phyloP scores from a whole-genome alignment of 2,113 vertebrate species.

The Chrysemys picta region DNA sequence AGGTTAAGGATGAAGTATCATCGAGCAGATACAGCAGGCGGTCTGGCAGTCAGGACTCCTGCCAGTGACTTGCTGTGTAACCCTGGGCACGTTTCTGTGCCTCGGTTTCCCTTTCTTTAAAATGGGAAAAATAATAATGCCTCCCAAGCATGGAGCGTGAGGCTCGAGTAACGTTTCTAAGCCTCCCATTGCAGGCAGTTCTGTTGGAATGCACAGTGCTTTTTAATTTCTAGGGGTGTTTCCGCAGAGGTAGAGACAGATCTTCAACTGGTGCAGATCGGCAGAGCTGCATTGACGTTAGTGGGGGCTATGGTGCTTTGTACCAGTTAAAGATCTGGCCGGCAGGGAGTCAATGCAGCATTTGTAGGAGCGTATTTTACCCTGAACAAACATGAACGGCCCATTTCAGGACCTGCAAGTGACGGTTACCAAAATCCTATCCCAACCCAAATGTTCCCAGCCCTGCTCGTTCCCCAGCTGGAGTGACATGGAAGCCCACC shows the following conservation, averaged over 20 bases:
- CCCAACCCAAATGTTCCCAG: not conserved
- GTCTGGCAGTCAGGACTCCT: not conserved
- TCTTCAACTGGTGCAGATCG: not conserved
- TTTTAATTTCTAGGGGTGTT: not conserved
- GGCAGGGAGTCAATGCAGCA: not conserved
- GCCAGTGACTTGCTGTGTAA: fast-evolving
- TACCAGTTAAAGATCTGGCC: fast-evolving
- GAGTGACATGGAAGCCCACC: not conserved
- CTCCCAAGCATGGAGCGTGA: not conserved
- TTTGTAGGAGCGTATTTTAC: not conserved
- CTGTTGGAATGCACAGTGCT: not conserved
- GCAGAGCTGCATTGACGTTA: not conserved
- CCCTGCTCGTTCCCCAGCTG: not conserved
- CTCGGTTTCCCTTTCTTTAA: slow-evolving; percentile 44
- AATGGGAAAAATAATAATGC: not conserved
- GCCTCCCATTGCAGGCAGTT: fast-evolving
- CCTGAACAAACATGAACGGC: fast-evolving
- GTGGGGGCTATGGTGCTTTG: not conserved
- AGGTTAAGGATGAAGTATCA: not conserved
- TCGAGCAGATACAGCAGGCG: not conserved
- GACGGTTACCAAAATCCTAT: not conserved
- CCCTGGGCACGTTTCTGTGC: fast-evolving
- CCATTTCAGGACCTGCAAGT: fast-evolving
- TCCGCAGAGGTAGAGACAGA: fast-evolving
- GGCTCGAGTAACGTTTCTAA: not conserved